Base-by-base conservation (phyloP, 2,113 vertebrate species). In the Oreochromis aureus region DNA sequence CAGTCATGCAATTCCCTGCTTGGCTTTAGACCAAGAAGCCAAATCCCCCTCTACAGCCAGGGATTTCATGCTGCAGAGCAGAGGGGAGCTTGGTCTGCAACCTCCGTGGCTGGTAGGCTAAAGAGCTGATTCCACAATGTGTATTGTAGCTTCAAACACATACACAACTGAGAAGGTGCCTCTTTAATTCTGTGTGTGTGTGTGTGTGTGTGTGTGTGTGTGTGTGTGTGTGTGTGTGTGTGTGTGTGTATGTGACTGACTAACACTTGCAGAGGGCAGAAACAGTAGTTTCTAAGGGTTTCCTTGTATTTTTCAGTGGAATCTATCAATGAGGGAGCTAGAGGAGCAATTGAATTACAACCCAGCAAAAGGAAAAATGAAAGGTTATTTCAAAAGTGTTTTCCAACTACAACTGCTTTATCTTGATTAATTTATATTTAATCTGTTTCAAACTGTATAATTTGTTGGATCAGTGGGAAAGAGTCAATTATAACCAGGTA, bases 31-130 rank as follows among this genome's bases (percentile, higher is more conserved):
- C 97, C 94, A 93, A 90, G 89, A 88, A 91, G 93, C 94, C 95
- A 94, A 95, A 97, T 96, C 97, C 96, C 96, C 93, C 96, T 97
- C 88, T 97, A 96, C 95, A 94, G 85, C 90, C 93, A 81, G 36
- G 91, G 97, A 97, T 97, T 97, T 19, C 91, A 96, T 96, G 96
- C 96, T 90, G 91, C 91, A 85, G 89, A 87, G 91, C 56, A 66
- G 91, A 80, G 71, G 82, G 83, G 86, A 61, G 87, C 54, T 78
- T 93, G 94, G 93, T 93, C 96, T 96, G 95, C 89, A 96, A 96
- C 95, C 93, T 90, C 6, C 95, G 94, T 94, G 95, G 94, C 96
- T 95, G 93, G 88, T 27, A 81, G 88, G 96, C 93, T 96, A 96
- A 96, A 95, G 92, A 86, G 54, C 30, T 79, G 80, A 92, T 81